Base-by-base conservation (phyloP, 1,140 invertebrate species). In the Alviniconcha marisindica region DNA sequence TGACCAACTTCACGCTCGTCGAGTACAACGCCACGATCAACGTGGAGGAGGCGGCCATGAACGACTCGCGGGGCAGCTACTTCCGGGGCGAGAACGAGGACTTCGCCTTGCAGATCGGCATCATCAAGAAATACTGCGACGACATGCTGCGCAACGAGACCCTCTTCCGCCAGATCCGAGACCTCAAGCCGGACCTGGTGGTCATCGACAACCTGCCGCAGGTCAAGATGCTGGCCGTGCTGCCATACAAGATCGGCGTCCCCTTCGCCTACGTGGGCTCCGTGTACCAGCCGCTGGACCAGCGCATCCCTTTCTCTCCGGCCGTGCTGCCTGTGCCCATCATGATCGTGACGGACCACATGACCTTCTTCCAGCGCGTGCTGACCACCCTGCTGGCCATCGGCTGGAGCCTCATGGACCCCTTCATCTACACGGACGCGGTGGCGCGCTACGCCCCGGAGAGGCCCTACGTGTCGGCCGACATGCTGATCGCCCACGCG, bases 161-260 rank as follows among this genome's bases (percentile, higher is more conserved):
- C 4, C 69, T 83, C 77, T 51, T 82, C 33, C 33, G 40, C 15
- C 38, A 60, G 10, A 60, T 77, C 54, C 71, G 54, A 0, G 73
- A 66, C 54, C 42, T 76, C 51, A 76, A 60, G 51, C 76, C 82
- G 2, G 54, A 69, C 33, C 76, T 83, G 60, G 48, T 79, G 24
- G 82, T 83, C 42, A 54, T 83, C 21, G 81, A 83, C 81, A 76
- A 76, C 31, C 51, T 83, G 71, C 81, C 81, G n/a, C 54, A 76
- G 54, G 51, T 60, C 48, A 63, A 77, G 54, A 81, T 81, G 78
- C 60, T 83, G n/a, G 40, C 71, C 14, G 54, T 84, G 38, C 63
- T 86, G 44, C 73, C 85, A 0, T 86, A 86, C 80, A 79, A 54
- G 33, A 66, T 86, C 14, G 69, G 38, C 1, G 76, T 86, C 1